Percentiles rank a stretch among this genome's conserved stretches.
These are phyloP conservation scores for Tetranychus piercei DNA, from an alignment of 2,888 invertebrate species.

Conservation along the genomic window DNA sequence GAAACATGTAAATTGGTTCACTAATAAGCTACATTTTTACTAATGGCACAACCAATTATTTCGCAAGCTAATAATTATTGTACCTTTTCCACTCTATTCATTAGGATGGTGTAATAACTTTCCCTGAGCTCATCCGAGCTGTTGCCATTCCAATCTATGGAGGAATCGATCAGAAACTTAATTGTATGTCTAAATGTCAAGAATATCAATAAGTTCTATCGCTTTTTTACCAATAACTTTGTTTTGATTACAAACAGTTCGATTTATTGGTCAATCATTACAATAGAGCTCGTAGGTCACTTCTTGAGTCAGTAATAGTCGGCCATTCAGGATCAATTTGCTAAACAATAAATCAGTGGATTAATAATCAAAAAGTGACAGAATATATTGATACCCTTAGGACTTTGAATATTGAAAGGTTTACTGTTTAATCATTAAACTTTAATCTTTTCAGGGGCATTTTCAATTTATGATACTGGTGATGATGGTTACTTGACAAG, in stretches of 20 bases:
- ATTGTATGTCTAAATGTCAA: slow-evolving; percentile 22
- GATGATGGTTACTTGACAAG: slow-evolving; percentile 26
- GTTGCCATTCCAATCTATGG: slow-evolving; percentile 26
- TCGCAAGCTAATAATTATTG: not conserved
- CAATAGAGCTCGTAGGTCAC: too few relatives aligned
- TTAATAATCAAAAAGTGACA: too few relatives aligned
- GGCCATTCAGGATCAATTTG: too few relatives aligned
- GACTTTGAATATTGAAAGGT: not conserved
- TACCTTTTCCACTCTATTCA: not conserved
- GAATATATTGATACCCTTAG: too few relatives aligned
- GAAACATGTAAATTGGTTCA: too few relatives aligned
- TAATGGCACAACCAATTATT: too few relatives aligned
- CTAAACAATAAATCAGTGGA: too few relatives aligned
- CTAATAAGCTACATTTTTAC: too few relatives aligned
- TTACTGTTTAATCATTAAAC: not conserved
- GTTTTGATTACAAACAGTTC: too few relatives aligned
- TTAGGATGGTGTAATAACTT: slow-evolving; percentile 26
- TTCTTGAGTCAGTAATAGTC: too few relatives aligned
- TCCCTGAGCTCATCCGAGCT: slow-evolving; percentile 26
- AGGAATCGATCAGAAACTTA: slow-evolving; percentile 25
- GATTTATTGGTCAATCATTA: too few relatives aligned
- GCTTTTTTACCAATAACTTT: too few relatives aligned
- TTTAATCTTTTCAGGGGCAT: slow-evolving; percentile 22
- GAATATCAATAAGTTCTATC: not conserved
- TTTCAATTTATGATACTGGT: slow-evolving; percentile 26